Evolutionary conservation across 1,140 invertebrate genomes (phyloP).

Genomic region (Galleria mellonella): DNA sequence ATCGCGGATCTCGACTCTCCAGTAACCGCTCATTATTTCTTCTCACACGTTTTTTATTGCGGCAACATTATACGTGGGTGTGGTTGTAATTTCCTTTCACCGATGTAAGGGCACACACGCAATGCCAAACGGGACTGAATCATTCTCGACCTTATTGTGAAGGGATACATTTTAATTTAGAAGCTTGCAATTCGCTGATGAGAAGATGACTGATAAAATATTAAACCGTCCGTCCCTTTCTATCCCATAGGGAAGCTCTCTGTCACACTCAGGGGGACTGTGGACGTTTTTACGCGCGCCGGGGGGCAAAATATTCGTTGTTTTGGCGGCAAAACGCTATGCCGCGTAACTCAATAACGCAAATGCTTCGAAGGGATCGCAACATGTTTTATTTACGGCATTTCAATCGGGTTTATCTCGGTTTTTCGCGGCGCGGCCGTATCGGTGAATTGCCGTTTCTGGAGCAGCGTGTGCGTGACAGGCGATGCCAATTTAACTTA

Average conservation of each 20-base stretch:
- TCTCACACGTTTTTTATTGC: constrained; percentile 73
- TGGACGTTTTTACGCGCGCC: constrained; percentile 69
- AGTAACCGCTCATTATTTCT: constrained; percentile 73
- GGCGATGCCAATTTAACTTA: constrained; percentile 25
- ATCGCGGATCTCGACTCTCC: constrained; percentile 56
- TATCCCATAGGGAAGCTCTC: constrained; percentile 35
- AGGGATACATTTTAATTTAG: constrained; percentile 19
- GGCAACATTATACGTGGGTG: constrained; percentile 74
- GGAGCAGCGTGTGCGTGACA: constrained; percentile 51
- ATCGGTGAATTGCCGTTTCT: constrained; percentile 31
- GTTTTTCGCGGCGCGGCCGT: constrained; percentile 35
- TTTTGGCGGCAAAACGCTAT: constrained; percentile 73
- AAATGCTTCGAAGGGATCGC: constrained; percentile 54
- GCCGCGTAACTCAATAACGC: constrained; percentile 70
- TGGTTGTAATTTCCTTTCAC: constrained; percentile 74
- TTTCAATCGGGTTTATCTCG: constrained; percentile 61
- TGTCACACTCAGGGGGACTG: constrained; percentile 34
- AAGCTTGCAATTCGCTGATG: constrained; percentile 26
- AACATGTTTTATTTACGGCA: constrained; percentile 72
- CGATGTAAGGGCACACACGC: constrained; percentile 73
- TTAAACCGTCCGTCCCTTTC: constrained; percentile 61
- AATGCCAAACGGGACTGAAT: constrained; percentile 25
- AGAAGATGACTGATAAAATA: constrained; percentile 70
- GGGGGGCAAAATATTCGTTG: constrained; percentile 70
- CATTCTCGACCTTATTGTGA: constrained; percentile 25